Evolutionary conservation across 1,140 invertebrate genomes (phyloP).

Genomic region (Fopius arisanus): DNA sequence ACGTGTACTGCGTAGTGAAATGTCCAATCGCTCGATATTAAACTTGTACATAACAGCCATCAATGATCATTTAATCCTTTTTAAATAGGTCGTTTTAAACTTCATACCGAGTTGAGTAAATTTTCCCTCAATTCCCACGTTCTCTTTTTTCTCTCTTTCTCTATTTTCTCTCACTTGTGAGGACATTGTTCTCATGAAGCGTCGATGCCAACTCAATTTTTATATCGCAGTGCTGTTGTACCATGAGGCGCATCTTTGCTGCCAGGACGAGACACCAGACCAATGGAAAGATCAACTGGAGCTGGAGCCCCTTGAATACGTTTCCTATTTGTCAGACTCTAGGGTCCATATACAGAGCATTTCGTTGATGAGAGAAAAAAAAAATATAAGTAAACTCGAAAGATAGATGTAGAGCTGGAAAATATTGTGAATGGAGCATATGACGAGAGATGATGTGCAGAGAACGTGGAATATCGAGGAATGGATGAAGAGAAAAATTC

Average conservation of each 20-base stretch:
- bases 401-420: neutral
- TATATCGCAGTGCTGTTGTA: neutral
- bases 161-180: neutral
- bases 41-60: neutral
- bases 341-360: neutral
- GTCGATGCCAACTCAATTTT: constrained; percentile 9
- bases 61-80: neutral
- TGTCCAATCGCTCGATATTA: constrained; percentile 30
- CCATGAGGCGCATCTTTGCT: neutral
- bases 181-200: neutral
- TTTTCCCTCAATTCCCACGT: neutral
- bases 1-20: constrained; percentile 23
- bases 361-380: neutral
- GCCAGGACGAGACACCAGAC: neutral
- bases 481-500: neutral
- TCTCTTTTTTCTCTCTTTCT: neutral
- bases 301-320: neutral
- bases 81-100: neutral
- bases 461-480: too few species aligned
- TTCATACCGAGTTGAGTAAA: neutral
- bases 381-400: neutral
- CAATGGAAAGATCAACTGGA: neutral
- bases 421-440: neutral
- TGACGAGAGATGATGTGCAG: neutral
- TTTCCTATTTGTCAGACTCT: neutral